These are phyloP conservation scores for Aphelenchoides besseyi DNA, from an alignment of 1,140 invertebrate genomes.

Conservation along the genomic window DNA sequence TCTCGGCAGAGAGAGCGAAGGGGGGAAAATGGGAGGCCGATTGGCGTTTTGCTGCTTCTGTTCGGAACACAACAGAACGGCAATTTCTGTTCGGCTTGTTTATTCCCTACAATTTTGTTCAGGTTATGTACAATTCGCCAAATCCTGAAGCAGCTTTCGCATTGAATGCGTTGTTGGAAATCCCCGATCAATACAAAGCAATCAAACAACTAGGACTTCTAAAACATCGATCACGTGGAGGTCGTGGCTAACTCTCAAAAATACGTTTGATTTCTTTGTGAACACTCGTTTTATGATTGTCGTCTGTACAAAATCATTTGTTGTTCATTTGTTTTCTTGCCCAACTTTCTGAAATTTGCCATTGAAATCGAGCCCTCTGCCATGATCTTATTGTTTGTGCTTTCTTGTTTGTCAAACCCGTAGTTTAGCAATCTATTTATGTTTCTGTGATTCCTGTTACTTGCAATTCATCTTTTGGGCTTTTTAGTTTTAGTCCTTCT, in stretches of 20 bases:
- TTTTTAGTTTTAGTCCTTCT: neutral
- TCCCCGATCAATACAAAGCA: conserved; percentile 67
- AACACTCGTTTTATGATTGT: conserved; percentile 3
- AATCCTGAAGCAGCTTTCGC: conserved; percentile 66
- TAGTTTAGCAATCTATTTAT: no score
- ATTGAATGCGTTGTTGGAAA: conserved; percentile 67
- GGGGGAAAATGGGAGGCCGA: no score
- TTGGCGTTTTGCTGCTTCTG: no score
- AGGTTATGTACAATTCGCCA: conserved; percentile 64
- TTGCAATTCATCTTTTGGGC: neutral
- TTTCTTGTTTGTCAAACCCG: no score
- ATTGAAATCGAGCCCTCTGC: neutral
- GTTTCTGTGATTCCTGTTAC: no score
- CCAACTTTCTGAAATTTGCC: neutral
- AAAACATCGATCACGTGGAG: conserved; percentile 55
- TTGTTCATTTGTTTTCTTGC: neutral
- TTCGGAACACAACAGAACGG: no score
- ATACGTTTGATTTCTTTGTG: no score
- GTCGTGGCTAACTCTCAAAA: neutral
- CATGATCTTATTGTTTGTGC: neutral
- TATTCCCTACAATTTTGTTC: conserved; percentile 29
- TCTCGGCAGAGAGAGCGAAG: no score
- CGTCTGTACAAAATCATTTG: neutral
- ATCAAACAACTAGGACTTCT: conserved; percentile 63
- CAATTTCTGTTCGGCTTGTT: no score